A percentile compares a stretch with the other conserved stretches of the same genome.
Conservation (phyloP, 2,113 vertebrate genomes). For the Brienomyrus longianalis region DNA sequence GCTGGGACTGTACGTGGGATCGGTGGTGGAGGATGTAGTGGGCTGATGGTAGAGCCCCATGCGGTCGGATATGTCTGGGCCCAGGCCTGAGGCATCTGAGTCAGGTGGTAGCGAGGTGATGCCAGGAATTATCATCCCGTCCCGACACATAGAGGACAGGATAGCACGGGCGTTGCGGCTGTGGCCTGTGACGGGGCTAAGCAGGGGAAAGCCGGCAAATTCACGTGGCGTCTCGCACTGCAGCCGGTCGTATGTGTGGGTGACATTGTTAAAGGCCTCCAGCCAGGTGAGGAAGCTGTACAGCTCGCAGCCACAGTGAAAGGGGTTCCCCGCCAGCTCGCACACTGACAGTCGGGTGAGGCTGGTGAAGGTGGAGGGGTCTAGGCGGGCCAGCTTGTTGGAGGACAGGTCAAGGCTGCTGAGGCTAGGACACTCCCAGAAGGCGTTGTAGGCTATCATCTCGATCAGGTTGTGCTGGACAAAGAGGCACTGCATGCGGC, state of each 20-base stretch:
- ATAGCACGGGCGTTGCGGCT: conserved; percentile 82
- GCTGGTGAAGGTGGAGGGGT: conserved; percentile 78
- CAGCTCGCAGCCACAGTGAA: conserved; percentile 92
- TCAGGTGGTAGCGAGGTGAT: conserved; percentile 75
- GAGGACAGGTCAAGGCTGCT: conserved; percentile 94
- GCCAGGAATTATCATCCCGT: conserved; percentile 70
- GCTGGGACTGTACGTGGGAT: conserved; percentile 69
- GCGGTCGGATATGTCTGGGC: conserved; percentile 71
- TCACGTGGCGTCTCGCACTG: conserved; percentile 88
- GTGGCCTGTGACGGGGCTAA: conserved; percentile 78
- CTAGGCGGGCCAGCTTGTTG: conserved; percentile 84
- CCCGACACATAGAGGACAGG: conserved; percentile 79
- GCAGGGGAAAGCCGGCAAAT: conserved; percentile 78
- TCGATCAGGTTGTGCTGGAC: conserved; percentile 96
- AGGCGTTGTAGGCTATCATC: conserved; percentile 82
- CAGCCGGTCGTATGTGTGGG: conserved; percentile 90
- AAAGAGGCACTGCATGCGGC: conserved; percentile 90
- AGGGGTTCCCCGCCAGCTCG: conserved; percentile 90
- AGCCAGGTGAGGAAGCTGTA: conserved; percentile 89
- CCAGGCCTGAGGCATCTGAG: conserved; percentile 68
- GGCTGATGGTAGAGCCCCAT: conserved; percentile 75
- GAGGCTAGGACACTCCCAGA: conserved; percentile 90
- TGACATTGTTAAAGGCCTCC: conserved; percentile 89
- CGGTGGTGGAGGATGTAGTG: conserved; percentile 70
- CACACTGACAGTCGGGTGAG: conserved; percentile 84